These are phyloP conservation scores for Lordiphosa clarofinis DNA, from an alignment of 1,140 invertebrate species.

Conservation along the genomic window DNA sequence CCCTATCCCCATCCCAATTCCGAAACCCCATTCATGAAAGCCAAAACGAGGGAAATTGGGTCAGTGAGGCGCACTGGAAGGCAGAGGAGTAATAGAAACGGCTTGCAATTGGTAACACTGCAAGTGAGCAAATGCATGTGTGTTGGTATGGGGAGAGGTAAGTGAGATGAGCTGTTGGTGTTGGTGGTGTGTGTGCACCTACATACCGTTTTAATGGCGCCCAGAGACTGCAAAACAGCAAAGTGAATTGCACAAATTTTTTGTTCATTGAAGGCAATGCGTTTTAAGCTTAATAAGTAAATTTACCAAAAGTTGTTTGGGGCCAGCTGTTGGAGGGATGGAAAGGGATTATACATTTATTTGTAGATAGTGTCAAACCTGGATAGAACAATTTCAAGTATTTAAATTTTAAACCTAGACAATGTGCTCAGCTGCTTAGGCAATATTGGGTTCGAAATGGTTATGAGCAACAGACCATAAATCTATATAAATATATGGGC, in stretches of 20 bases:
- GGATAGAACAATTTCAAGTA: too few species aligned
- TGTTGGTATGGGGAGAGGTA: slow-evolving; percentile 1
- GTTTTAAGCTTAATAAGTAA: slow-evolving; percentile 46
- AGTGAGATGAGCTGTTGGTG: background rate
- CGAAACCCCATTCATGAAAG: slow-evolving; percentile 25
- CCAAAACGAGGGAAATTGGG: slow-evolving; percentile 57
- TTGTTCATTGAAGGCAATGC: slow-evolving; percentile 8
- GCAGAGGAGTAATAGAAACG: slow-evolving; percentile 43
- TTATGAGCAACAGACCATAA: too few species aligned
- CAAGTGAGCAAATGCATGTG: slow-evolving; percentile 42
- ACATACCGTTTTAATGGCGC: slow-evolving; percentile 6
- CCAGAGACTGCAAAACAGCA: slow-evolving; percentile 5
- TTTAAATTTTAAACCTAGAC: too few species aligned
- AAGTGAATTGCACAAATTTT: slow-evolving; percentile 33
- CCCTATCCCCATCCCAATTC: slow-evolving; percentile 6
- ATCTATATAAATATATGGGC: too few species aligned
- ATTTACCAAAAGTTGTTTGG: slow-evolving; percentile 34
- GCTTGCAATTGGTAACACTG: slow-evolving; percentile 48
- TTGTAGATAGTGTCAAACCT: too few species aligned
- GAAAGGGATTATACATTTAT: too few species aligned
- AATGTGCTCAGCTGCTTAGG: too few species aligned
- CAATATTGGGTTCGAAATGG: too few species aligned
- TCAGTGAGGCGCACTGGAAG: slow-evolving; percentile 28
- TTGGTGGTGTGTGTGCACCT: slow-evolving; percentile 14
- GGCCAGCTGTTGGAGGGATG: background rate